Evolutionary conservation across 2,888 invertebrate species (phyloP).

Genomic region (Amiota mariae): DNA sequence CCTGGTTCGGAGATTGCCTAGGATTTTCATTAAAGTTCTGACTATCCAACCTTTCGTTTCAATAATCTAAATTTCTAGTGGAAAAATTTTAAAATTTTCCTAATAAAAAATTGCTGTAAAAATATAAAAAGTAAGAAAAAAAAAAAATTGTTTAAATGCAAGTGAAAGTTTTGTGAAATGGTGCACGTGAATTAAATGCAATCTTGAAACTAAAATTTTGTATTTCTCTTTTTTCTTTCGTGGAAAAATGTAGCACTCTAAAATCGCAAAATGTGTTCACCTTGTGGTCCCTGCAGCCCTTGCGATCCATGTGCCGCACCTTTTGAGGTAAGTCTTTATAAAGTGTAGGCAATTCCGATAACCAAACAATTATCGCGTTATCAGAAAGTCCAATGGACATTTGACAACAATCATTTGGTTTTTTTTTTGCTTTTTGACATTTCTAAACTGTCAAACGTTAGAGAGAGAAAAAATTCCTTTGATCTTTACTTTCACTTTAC

Average conservation of each 20-base stretch:
- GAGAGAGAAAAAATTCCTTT: neutral
- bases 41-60: conserved; percentile 56
- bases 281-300: conserved; percentile 60
- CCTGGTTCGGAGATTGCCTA: neutral
- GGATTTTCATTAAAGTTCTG: conserved; percentile 52
- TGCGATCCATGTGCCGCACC: conserved; percentile 71
- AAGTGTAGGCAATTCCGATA: too few species aligned
- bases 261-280: conserved; percentile 62
- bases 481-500: neutral
- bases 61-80: conserved; percentile 55
- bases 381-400: neutral
- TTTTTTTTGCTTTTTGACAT: conserved; percentile 26
- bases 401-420: too few species aligned
- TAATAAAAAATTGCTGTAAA: conserved; percentile 36
- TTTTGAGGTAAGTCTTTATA: conserved; percentile 63
- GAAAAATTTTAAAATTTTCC: conserved; percentile 45
- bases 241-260: conserved; percentile 42
- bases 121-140: conserved; percentile 43
- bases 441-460: conserved; percentile 26
- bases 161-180: conserved; percentile 40
- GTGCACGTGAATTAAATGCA: neutral
- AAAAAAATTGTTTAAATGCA: conserved; percentile 40
- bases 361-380: too few species aligned
- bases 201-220: neutral
- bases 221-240: neutral